Evolutionary conservation across 2,888 invertebrate species (phyloP).

Genomic region (Mimas tiliae): DNA sequence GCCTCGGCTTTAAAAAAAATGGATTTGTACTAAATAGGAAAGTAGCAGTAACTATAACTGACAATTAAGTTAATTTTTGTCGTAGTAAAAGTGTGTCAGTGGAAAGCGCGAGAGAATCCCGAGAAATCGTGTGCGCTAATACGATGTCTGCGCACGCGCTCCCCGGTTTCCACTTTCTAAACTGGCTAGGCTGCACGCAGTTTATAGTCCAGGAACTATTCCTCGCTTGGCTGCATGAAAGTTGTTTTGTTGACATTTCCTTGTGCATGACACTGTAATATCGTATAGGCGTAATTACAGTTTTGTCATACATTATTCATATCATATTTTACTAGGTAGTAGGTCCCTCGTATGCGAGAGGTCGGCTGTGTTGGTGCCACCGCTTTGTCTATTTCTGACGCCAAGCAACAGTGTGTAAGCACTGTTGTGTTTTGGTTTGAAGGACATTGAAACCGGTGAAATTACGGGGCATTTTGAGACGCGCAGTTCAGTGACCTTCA

Average conservation of each 20-base stretch:
- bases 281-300: not conserved
- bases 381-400: no score
- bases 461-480: no score
- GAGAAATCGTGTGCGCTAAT: conserved; percentile 78
- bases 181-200: conserved; percentile 64
- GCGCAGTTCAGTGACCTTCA: no score
- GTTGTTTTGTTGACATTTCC: conserved; percentile 75
- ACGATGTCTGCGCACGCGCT: conserved; percentile 62
- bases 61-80: conserved; percentile 8
- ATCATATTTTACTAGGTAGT: no score
- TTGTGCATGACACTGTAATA: conserved; percentile 42
- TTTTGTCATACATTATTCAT: conserved; percentile 2
- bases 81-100: conserved; percentile 77
- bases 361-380: no score
- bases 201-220: conserved; percentile 80
- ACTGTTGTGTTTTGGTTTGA: no score
- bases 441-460: no score
- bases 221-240: conserved; percentile 64
- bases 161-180: conserved; percentile 82
- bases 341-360: no score
- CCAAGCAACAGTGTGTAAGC: no score
- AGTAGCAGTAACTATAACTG: not conserved
- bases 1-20: no score
- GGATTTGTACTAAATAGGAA: no score
- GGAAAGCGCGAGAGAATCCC: conserved; percentile 84